Evolutionary conservation across 2,888 invertebrate species (phyloP).

Genomic region (Epinotia bilunana): DNA sequence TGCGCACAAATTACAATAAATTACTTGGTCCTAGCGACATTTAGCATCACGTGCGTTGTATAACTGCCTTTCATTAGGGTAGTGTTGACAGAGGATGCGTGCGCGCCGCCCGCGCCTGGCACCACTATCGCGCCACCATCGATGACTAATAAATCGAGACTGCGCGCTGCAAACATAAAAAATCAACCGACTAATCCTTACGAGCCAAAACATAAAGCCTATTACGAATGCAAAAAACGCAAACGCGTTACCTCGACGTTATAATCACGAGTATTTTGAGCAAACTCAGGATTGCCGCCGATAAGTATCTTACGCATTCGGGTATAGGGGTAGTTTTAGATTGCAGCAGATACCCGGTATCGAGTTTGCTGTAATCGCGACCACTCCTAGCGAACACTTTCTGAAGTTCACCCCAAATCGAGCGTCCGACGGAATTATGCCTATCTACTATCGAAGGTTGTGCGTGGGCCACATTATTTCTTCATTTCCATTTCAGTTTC

Average conservation of each 20-base stretch:
- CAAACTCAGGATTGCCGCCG: constrained; percentile 58
- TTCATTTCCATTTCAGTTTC: constrained; percentile 66
- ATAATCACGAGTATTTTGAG: constrained; percentile 66
- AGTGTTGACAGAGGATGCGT: constrained; percentile 83
- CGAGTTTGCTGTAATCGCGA: constrained; percentile 73
- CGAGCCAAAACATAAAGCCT: constrained; percentile 42
- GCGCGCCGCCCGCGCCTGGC: constrained; percentile 80
- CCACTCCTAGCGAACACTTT: constrained; percentile 83
- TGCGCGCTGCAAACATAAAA: constrained; percentile 49
- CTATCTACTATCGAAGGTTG: constrained; percentile 71
- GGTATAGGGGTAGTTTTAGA: constrained; percentile 59
- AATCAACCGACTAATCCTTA: constrained; percentile 49
- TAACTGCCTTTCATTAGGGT: constrained; percentile 84
- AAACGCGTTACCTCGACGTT: constrained; percentile 55
- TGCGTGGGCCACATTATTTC: constrained; percentile 77
- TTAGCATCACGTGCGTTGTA: constrained; percentile 81
- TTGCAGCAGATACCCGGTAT: constrained; percentile 49
- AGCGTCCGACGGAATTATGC: constrained; percentile 79
- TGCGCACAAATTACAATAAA: constrained; percentile 82
- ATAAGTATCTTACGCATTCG: constrained; percentile 56
- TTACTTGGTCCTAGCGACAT: constrained; percentile 78
- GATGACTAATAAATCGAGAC: constrained; percentile 81
- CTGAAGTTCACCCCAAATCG: constrained; percentile 78
- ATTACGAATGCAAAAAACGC: constrained; percentile 32
- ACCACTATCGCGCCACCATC: constrained; percentile 83